Conservation (phyloP, 2,888 invertebrate species). For the Agriotes lineatus region DNA sequence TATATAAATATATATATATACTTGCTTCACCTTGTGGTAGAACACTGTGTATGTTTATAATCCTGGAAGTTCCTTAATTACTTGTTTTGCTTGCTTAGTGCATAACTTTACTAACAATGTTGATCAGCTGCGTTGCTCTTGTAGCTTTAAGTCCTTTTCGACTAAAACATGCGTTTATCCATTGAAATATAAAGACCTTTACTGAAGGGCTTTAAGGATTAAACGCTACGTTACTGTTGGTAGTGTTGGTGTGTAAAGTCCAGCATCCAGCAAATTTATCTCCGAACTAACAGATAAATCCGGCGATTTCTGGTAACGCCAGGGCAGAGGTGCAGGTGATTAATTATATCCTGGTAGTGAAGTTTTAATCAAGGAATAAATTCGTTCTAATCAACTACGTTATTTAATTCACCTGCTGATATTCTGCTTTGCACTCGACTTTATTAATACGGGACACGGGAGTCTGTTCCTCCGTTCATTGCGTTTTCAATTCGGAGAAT, state of each 20-base stretch:
- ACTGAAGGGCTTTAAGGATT: conserved; percentile 6
- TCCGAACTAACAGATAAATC: too few species aligned
- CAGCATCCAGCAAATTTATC: too few species aligned
- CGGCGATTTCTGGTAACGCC: too few species aligned
- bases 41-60: too few species aligned
- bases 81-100: too few species aligned
- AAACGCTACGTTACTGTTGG: background rate
- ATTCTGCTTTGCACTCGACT: conserved; percentile 1
- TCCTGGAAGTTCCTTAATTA: too few species aligned
- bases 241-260: too few species aligned
- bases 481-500: background rate
- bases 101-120: too few species aligned
- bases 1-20: too few species aligned
- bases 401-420: conserved; percentile 7
- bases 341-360: background rate
- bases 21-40: too few species aligned
- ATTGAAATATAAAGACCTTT: background rate
- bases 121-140: too few species aligned
- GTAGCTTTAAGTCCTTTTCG: too few species aligned
- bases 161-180: background rate
- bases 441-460: background rate
- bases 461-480: background rate
- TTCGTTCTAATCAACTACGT: background rate
- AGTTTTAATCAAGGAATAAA: background rate
- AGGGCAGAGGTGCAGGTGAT: background rate